Percentiles rank a stretch among this genome's conserved stretches.
phyloP scores from a whole-genome alignment of 2,797 vertebrate genomes.

The Falco concolor region DNA sequence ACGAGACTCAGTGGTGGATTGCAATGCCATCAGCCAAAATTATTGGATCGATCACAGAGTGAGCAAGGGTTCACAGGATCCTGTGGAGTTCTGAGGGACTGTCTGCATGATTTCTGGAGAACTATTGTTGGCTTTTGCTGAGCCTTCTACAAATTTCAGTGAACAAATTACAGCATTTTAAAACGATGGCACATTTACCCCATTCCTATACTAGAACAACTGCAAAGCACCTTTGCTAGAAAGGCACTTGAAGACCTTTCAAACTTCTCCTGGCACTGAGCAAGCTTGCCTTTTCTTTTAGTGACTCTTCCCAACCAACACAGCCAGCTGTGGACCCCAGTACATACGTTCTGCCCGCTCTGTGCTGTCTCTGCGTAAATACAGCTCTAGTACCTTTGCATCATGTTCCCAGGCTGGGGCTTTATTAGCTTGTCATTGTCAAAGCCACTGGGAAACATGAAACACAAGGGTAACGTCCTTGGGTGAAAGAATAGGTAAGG shows the following conservation, averaged over 20 bases:
- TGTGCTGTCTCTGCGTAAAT: not conserved
- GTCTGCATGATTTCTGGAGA: not conserved
- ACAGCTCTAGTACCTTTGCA: not conserved
- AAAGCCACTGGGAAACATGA: not conserved
- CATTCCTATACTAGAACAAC: not conserved
- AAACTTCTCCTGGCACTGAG: not conserved
- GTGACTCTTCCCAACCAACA: not conserved
- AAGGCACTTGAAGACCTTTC: not conserved
- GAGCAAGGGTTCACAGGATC: not conserved
- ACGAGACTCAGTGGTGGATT: slow-evolving; percentile 18
- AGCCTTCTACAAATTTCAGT: not conserved
- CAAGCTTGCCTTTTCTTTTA: not conserved
- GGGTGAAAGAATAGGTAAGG: not conserved
- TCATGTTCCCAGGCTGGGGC: not conserved
- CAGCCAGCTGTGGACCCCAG: not conserved
- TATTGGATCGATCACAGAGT: not conserved
- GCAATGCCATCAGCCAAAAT: slow-evolving; percentile 35
- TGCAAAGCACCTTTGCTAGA: not conserved
- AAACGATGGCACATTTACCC: not conserved
- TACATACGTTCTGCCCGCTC: not conserved
- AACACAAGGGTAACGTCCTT: not conserved
- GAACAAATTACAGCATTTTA: not conserved
- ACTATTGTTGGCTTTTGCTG: not conserved
- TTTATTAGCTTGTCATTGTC: not conserved
- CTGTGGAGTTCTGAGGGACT: not conserved